Percentiles rank a stretch among this genome's conserved stretches.
These are phyloP conservation scores for Drosophila subquinaria DNA, from an alignment of 2,888 invertebrate species.

Conservation along the genomic window DNA sequence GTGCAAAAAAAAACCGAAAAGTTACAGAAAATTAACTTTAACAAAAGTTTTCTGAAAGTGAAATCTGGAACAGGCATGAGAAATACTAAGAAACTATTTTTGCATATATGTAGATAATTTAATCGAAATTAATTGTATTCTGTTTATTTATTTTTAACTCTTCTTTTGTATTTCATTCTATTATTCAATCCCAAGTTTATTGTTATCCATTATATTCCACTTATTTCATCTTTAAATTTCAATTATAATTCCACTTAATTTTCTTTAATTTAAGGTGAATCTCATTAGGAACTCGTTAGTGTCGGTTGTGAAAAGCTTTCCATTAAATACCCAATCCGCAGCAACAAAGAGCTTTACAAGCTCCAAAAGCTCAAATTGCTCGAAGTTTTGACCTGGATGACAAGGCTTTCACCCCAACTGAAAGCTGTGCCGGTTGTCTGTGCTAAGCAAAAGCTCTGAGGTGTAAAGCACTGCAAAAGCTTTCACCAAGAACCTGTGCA, in stretches of 20 bases:
- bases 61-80: too few species aligned
- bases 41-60: too few species aligned
- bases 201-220: background rate
- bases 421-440: background rate
- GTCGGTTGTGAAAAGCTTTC: conserved; percentile 14
- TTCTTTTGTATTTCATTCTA: background rate
- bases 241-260: conserved; percentile 1
- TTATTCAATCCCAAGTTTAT: background rate
- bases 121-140: too few species aligned
- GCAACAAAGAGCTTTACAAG: conserved; percentile 10
- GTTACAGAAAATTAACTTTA: too few species aligned
- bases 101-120: too few species aligned
- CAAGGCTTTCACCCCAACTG: background rate
- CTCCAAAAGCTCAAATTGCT: background rate
- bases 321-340: conserved; percentile 18
- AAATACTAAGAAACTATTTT: too few species aligned
- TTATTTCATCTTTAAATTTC: background rate
- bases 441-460: conserved; percentile 1
- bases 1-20: too few species aligned
- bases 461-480: conserved; percentile 13
- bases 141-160: too few species aligned
- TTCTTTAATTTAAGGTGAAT: conserved; percentile 1
- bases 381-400: background rate
- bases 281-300: conserved; percentile 7
- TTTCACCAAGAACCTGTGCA: background rate